Conservation (phyloP, 2,113 vertebrate species). For the Poicephalus gulielmi region DNA sequence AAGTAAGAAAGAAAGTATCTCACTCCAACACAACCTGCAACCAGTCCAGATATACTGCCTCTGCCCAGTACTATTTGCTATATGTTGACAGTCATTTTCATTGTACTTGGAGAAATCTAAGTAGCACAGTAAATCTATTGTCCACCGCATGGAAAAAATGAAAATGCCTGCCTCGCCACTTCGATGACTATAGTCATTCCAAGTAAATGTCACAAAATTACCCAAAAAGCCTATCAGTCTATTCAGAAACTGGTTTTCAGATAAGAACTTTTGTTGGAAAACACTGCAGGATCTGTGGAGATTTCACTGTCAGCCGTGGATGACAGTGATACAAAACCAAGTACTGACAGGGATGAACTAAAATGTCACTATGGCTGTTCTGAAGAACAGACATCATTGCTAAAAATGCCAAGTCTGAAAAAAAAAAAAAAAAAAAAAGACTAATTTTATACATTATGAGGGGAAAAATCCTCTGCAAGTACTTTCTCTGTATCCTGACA, state of each 20-base stretch:
- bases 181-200: neutral
- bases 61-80: neutral
- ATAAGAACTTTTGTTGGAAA: neutral
- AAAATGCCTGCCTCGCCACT: accelerated
- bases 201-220: neutral
- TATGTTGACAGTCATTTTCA: neutral
- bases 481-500: neutral
- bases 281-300: no score
- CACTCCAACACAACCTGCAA: neutral
- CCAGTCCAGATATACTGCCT: accelerated
- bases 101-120: neutral
- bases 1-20: neutral
- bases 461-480: accelerated
- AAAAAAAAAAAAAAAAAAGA: accelerated
- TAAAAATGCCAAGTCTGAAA: neutral
- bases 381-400: neutral
- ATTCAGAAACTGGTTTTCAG: neutral
- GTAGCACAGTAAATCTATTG: neutral
- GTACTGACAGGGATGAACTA: neutral
- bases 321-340: neutral
- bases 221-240: neutral
- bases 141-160: neutral
- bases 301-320: neutral
- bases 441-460: neutral
- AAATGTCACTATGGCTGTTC: neutral